Evolutionary conservation across 1,140 invertebrate species (phyloP), one percentile per base, ranked within the genome.

Genomic region (Seison nebaliae): DNA sequence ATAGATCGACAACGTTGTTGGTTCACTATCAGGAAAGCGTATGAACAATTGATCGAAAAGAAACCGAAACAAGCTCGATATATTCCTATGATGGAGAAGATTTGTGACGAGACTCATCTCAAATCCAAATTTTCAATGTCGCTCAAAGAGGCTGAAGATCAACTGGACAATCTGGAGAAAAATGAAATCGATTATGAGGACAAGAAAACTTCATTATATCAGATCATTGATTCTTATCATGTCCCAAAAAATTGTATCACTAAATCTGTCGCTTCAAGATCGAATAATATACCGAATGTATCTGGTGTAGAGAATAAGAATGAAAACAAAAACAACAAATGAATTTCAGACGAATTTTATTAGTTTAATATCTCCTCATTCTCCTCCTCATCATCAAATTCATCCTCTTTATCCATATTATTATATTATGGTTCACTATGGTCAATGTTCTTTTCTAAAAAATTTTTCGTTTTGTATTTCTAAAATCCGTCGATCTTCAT

Each of bases 1-100:
- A 40, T 30, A 40, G 17, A 17, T 33, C 9, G 38, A 40, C 21
- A 28, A 40, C 12, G 38, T 33, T 21, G 34, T 12, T 40, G 38
- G 38, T 40, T 33, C 21, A 28, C 8, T 29, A n/a, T 40, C 5
- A 31, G 15, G 6, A 31, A 40, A 5, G 38, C 37, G 1, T 32
- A 32, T n/a, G 19, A 0, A 23, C 22, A 33, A 19, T 14, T 39
- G n/a, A 30, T 32, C 5, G 14, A 28, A 16, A 19, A 39, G 14
- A 39, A 39, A 14, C 37, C 37, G 14, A 16, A 24, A 3, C 37
- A 39, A 39, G 37, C 15, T 32, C 18, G 19, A 6, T 39, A 39
- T 18, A 14, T 39, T 1, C 31, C 24, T 22, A 22, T 39, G 29
- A 16, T 39, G 0, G 33, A 39, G 24, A 30, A 30, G 7, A 14